Percentiles rank a stretch among this genome's conserved stretches.
Conservation (phyloP, 2,797 vertebrate species). For the Remorina albescens region DNA sequence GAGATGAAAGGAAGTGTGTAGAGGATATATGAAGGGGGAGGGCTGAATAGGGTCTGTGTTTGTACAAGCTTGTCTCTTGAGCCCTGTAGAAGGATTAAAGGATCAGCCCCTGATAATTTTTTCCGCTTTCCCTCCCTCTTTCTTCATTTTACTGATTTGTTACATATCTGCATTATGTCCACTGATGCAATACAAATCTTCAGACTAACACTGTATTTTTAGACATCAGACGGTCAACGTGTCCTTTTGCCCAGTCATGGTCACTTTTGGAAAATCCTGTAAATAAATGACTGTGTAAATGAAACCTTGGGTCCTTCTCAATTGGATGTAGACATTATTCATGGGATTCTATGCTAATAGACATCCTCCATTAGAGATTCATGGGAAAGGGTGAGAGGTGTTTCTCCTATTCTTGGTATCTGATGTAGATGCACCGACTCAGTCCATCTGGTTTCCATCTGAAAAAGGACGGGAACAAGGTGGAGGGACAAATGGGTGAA, state of each 20-base stretch:
- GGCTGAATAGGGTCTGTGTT: constrained; percentile 65
- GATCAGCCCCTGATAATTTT: constrained; percentile 78
- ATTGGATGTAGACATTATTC: constrained; percentile 78
- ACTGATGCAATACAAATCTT: constrained; percentile 5
- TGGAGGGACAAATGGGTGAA: not conserved
- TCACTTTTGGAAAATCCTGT: constrained; percentile 69
- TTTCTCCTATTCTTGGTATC: constrained; percentile 75
- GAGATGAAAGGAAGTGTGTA: constrained; percentile 45
- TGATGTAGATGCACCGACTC: constrained; percentile 80
- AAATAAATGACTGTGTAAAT: constrained; percentile 74
- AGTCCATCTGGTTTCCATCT: constrained; percentile 72
- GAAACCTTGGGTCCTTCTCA: constrained; percentile 63
- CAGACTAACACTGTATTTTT: not conserved
- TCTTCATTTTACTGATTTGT: constrained; percentile 40
- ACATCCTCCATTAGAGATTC: constrained; percentile 76
- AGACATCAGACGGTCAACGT: not conserved
- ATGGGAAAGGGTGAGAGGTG: constrained; percentile 52
- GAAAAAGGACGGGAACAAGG: not conserved
- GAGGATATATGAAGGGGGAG: constrained; percentile 55
- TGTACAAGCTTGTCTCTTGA: constrained; percentile 70
- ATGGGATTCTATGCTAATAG: constrained; percentile 61
- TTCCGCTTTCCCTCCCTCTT: constrained; percentile 29
- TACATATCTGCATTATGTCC: constrained; percentile 50
- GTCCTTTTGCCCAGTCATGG: constrained; percentile 30
- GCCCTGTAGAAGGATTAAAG: constrained; percentile 79